Percentiles rank a stretch among this genome's conserved stretches.
Evolutionary conservation across 2,888 invertebrate species (phyloP).

Genomic region (Gymnosoma rotundatum): DNA sequence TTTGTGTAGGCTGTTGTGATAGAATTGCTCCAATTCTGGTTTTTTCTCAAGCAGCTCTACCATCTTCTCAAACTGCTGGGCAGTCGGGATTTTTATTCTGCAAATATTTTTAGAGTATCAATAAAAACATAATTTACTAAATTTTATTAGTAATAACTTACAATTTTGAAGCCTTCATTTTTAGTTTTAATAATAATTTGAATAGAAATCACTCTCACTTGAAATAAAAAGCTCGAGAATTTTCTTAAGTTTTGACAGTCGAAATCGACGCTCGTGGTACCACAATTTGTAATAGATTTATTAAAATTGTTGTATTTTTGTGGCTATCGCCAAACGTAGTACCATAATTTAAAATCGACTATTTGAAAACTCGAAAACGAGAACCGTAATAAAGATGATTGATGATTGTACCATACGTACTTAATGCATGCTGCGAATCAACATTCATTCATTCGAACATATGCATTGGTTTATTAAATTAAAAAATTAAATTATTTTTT

Average conservation of each 20-base stretch:
- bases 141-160: conserved; percentile 15
- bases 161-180: conserved; percentile 11
- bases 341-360: conserved; percentile 19
- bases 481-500: too few species aligned
- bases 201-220: background rate
- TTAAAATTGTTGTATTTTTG: conserved; percentile 29
- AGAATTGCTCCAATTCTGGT: conserved; percentile 27
- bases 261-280: conserved; percentile 13
- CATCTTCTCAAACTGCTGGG: conserved; percentile 11
- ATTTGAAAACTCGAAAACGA: conserved; percentile 10
- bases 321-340: conserved; percentile 25
- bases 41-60: conserved; percentile 26
- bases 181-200: conserved; percentile 5
- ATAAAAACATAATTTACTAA: conserved; percentile 12
- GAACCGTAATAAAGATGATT: conserved; percentile 16
- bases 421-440: too few species aligned
- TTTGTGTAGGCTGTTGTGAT: conserved; percentile 19
- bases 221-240: conserved; percentile 11
- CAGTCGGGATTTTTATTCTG: conserved; percentile 28
- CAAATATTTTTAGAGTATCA: conserved; percentile 3
- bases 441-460: too few species aligned
- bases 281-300: conserved; percentile 15
- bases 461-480: too few species aligned
- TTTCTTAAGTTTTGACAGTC: conserved; percentile 16
- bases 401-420: too few species aligned